Base-by-base conservation (phyloP, 2,113 vertebrate genomes). In the Nycticorax nycticorax region DNA sequence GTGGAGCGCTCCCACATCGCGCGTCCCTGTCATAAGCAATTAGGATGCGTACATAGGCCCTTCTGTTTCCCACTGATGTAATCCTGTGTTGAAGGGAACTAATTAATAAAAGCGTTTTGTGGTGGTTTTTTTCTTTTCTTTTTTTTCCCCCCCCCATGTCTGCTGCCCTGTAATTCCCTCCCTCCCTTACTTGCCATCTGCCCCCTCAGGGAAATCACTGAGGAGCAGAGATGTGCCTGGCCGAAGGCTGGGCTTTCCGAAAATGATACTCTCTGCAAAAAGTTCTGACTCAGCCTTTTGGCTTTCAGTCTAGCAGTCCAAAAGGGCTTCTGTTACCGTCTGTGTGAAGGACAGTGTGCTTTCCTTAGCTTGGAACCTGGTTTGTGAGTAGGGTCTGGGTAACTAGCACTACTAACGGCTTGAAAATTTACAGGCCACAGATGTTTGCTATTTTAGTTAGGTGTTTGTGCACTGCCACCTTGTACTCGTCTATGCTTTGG, bases 111-210 rank as follows among this genome's bases (percentile, higher is more conserved):
- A 88, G 23, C 6, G 2, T 62, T 77, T 64, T 26, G 23, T 22
- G 22, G 47, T 48, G 9, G 20, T 45, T 45, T 47, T 47, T 47
- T 47, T 20, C 4, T 47, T 71, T 15, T 41, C 39, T 41, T 12
- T 39, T 20, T 21, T 19, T 14, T 11, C 3, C 1, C 7, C 2
- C 1, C 1, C 21, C 9, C 14, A 0, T 4, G n/a, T 4, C 60
- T 50, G 28, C 43, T 69, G 57, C 35, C 10, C 21, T 74, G 0
- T 35, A 53, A n/a, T 73, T 76, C 10, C 3, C 12, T 69, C 5
- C 5, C 66, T 62, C 33, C 8, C 4, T 53, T 12, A 1, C 14
- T 53, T 45, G 33, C 30, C 3, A 1, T 53, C 16, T 45, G 2
- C 4, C 13, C 10, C 22, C 4, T 37, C 7, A 4, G 45, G 39